phyloP scores from a whole-genome alignment of 2,888 invertebrate species.

The Stegophylla sp. region DNA sequence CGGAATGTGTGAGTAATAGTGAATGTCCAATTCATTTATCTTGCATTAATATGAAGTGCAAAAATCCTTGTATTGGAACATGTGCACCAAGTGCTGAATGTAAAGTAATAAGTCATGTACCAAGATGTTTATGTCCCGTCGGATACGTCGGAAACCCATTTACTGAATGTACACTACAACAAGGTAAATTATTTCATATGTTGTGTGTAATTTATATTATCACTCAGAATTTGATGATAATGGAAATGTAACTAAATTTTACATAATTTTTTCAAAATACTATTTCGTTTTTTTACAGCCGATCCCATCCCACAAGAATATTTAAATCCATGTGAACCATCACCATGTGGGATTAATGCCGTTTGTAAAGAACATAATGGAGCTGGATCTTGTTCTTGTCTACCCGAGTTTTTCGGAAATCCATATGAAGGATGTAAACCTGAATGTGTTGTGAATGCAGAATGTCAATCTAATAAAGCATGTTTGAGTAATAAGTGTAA shows the following conservation, averaged over 20 bases:
- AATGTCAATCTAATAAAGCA: conserved; percentile 79
- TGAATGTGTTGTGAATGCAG: conserved; percentile 76
- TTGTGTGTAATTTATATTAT: background rate
- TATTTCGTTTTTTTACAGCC: conserved; percentile 63
- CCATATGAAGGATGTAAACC: conserved; percentile 80
- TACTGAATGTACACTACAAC: conserved; percentile 70
- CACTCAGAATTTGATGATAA: no score
- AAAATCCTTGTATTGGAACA: conserved; percentile 79
- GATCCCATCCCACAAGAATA: conserved; percentile 63
- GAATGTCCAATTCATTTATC: conserved; percentile 77
- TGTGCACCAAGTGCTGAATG: conserved; percentile 80
- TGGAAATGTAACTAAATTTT: background rate
- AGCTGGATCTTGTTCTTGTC: conserved; percentile 75
- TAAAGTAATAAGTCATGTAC: conserved; percentile 75
- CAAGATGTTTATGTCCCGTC: conserved; percentile 72
- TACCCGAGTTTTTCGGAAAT: conserved; percentile 76
- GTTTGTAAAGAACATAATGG: conserved; percentile 71
- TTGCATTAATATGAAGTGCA: conserved; percentile 77
- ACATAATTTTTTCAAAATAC: background rate
- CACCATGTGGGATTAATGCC: conserved; percentile 79
- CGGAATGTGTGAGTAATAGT: conserved; percentile 78
- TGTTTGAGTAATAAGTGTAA: conserved; percentile 83
- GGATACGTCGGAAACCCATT: conserved; percentile 78
- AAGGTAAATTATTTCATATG: conserved; percentile 65
- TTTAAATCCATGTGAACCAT: conserved; percentile 74